Conservation (phyloP, 2,888 invertebrate species). For the Myathropa florea region DNA sequence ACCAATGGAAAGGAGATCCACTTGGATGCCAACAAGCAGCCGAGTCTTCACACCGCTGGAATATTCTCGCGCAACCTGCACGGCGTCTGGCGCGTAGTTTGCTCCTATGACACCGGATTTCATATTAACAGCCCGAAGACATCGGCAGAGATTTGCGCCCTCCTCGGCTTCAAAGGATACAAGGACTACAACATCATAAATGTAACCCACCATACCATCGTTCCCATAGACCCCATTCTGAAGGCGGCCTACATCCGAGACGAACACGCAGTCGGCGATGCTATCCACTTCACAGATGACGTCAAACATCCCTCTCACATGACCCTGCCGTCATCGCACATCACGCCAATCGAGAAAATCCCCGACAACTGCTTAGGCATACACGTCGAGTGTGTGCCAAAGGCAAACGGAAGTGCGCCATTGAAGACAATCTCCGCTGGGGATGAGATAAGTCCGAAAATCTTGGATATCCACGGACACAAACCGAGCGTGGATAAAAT, state of each 20-base stretch:
- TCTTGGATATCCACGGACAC: slow-evolving; percentile 62
- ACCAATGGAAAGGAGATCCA: slow-evolving; percentile 84
- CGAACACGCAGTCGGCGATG: slow-evolving; percentile 71
- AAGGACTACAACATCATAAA: slow-evolving; percentile 76
- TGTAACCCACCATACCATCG: slow-evolving; percentile 64
- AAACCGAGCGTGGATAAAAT: slow-evolving; percentile 73
- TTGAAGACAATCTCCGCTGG: slow-evolving; percentile 77
- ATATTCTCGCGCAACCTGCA: slow-evolving; percentile 84
- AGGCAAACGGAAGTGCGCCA: slow-evolving; percentile 75
- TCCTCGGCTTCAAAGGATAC: slow-evolving; percentile 84
- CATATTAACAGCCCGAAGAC: slow-evolving; percentile 76
- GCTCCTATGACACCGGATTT: slow-evolving; percentile 81
- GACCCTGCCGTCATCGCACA: slow-evolving; percentile 40
- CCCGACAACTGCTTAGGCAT: slow-evolving; percentile 75
- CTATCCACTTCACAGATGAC: slow-evolving; percentile 72
- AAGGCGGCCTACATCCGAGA: slow-evolving; percentile 60
- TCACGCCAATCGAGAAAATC: slow-evolving; percentile 67
- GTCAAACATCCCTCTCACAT: slow-evolving; percentile 47
- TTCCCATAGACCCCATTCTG: slow-evolving; percentile 74
- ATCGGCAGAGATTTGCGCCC: slow-evolving; percentile 84
- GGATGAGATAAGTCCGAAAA: slow-evolving; percentile 40
- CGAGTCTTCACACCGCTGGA: slow-evolving; percentile 84
- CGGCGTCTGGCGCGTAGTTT: slow-evolving; percentile 86
- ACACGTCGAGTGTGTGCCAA: slow-evolving; percentile 77
- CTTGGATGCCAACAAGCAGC: slow-evolving; percentile 84